These are phyloP conservation scores for Semnornis frantzii DNA, from an alignment of 2,113 vertebrate genomes.

Conservation along the genomic window DNA sequence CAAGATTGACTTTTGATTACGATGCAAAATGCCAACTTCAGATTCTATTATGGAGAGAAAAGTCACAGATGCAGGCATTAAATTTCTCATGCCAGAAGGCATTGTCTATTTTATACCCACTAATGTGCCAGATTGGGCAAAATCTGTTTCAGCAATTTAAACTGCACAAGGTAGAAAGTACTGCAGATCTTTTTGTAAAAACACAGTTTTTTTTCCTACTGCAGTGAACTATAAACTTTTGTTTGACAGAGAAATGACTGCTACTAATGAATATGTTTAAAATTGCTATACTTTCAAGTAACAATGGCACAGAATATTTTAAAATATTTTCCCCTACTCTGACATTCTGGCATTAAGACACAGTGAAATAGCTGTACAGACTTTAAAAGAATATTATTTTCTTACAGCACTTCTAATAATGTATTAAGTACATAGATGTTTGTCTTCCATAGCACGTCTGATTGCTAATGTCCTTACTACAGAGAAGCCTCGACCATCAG, in stretches of 20 bases:
- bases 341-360: neutral
- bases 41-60: neutral
- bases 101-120: neutral
- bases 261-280: neutral
- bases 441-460: neutral
- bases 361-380: neutral
- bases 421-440: neutral
- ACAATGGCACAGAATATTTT: neutral
- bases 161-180: neutral
- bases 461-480: neutral
- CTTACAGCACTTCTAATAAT: neutral
- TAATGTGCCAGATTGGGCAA: neutral
- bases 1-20: neutral
- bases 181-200: neutral
- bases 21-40: neutral
- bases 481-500: neutral
- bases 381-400: neutral
- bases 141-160: constrained; percentile 19
- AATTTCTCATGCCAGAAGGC: neutral
- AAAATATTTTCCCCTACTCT: neutral
- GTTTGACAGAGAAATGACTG: constrained; percentile 3
- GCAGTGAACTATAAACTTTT: neutral
- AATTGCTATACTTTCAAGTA: constrained; percentile 2
- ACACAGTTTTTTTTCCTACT: neutral
- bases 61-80: constrained; percentile 7